Evolutionary conservation across 2,113 vertebrate genomes (phyloP), one percentile per base, ranked within the genome.

Genomic region (Greenwoodochromis staneri): DNA sequence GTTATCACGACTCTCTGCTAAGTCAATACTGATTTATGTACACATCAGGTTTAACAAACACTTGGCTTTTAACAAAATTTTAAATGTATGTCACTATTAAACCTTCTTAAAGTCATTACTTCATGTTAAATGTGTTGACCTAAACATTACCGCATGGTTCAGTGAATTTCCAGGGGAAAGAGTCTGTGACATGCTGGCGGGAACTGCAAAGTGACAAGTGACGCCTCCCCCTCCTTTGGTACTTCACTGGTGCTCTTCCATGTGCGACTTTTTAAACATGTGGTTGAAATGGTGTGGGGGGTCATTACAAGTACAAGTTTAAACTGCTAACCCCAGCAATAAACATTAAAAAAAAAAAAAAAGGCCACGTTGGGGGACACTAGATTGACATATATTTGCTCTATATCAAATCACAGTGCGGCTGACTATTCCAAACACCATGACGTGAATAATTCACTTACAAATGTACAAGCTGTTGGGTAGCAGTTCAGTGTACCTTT

Each of bases 121-220:
- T 83, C 57, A 42, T 78, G 49, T 80, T 90, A 82, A 90, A 91
- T 38, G 85, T 87, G 91, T 85, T 90, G 89, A 91, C 91, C 93
- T 78, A 88, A 88, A 81, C 84, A 85, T 87, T 84, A 89, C 5
- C 3, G 13, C 87, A 88, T n/a, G 87, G 94, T 92, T 94, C 88
- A 89, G 57, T 86, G 85, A 69, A 91, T 92, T 93, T 92, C 92
- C 87, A 81, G 87, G 90, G 91, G 91, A 91, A 89, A 88, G 88
- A 78, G 85, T 83, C 94, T 89, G 90, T 95, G 94, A 95, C 89
- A 92, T 73, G 94, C 85, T 95, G 92, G 94, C 90, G 88, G 94
- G 94, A 95, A 95, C 87, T 57, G 80, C 94, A 90, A 94, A 94
- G 88, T 93, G 94, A 95, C 91, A 95, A 94, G 93, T 91, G 93